These are phyloP conservation scores for Pandemis cinnamomeana DNA, from an alignment of 2,888 invertebrate genomes.

Conservation along the genomic window DNA sequence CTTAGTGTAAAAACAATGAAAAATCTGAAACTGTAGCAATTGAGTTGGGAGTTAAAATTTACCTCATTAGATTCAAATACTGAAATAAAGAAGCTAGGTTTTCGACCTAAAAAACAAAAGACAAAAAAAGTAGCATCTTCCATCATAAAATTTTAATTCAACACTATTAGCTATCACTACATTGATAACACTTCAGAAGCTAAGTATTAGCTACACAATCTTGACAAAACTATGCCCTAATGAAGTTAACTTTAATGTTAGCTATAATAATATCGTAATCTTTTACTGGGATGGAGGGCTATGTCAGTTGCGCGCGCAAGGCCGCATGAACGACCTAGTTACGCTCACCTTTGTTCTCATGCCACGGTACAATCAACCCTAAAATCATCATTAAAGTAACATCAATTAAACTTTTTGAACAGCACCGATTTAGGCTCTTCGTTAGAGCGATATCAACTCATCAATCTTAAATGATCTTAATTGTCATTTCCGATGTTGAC, in stretches of 20 bases:
- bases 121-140: too few species aligned
- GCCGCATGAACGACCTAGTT: slow-evolving; percentile 75
- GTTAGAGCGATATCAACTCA: slow-evolving; percentile 32
- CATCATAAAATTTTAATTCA: neutral
- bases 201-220: neutral
- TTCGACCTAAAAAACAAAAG: too few species aligned
- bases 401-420: slow-evolving; percentile 49
- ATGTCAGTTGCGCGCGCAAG: slow-evolving; percentile 67
- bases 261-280: slow-evolving; percentile 24
- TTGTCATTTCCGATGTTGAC: slow-evolving; percentile 39
- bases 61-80: too few species aligned
- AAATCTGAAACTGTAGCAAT: neutral
- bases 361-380: slow-evolving; percentile 62
- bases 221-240: neutral
- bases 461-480: slow-evolving; percentile 42
- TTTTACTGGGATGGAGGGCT: slow-evolving; percentile 58
- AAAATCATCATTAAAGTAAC: slow-evolving; percentile 44
- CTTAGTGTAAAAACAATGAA: neutral
- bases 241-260: neutral
- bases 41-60: neutral
- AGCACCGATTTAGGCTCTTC: slow-evolving; percentile 42
- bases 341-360: slow-evolving; percentile 75
- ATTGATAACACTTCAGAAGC: neutral
- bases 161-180: neutral
- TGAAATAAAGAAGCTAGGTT: too few species aligned